Evolutionary conservation across 2,797 vertebrate species (phyloP), one percentile per base, ranked within the genome.

Genomic region (Atherinosoma microstoma): DNA sequence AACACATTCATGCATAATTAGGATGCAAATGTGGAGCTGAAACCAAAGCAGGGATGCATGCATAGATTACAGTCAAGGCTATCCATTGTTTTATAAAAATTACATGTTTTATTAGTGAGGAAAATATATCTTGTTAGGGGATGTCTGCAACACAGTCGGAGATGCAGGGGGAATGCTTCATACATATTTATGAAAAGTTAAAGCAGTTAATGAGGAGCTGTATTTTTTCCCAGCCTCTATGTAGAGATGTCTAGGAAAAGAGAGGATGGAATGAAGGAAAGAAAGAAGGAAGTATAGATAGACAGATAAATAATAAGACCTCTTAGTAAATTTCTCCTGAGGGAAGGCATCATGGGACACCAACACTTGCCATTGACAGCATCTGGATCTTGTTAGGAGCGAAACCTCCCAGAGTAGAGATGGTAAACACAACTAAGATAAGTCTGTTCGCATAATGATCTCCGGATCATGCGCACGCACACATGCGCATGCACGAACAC

Each of bases 121-220:
- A 60, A 78, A 77, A 75, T 12, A 49, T 42, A 54, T 83, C 70
- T 75, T 67, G 79, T 81, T 78, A 75, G 34, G 53, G 30, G 36
- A 9, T 70, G 58, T 51, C n/a, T 80, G 61, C 61, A 76, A 67
- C 78, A 59, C 38, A 77, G 56, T 70, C 40, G 56, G 58, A 65
- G 15, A 71, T 56, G 59, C 58, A 64, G 34, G 45, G 57, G 57
- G 67, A 83, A 75, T 22, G 61, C 71, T 65, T 88, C 79, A 90
- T 91, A 74, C 70, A 88, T 89, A 91, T 90, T 75, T 75, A 90
- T 89, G 68, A 13, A 4, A n/a, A 45, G 68, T 68, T 70, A 32
- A 27, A 66, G 70, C 54, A 58, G 42, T 77, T 86, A 89, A 88
- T 80, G 78, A 83, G 80, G 42, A 70, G 35, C 74, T 49, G 67